phyloP scores from a whole-genome alignment of 2,113 vertebrate species.

The Dicerorhinus sumatrensis region DNA sequence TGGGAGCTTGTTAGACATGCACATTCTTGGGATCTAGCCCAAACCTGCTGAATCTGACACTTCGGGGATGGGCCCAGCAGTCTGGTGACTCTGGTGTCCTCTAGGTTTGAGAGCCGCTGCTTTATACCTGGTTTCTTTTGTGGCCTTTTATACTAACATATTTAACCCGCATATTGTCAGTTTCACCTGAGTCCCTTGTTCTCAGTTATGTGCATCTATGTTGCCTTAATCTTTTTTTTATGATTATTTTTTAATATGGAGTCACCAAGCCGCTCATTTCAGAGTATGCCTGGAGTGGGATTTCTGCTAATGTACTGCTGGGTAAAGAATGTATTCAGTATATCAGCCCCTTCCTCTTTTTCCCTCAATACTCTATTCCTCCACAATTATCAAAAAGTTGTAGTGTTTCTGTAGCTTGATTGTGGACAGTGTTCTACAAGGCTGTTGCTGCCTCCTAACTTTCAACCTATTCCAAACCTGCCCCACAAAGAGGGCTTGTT shows the following conservation, averaged over 20 bases:
- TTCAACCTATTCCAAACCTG: neutral
- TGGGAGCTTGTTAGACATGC: neutral
- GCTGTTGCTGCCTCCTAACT: neutral
- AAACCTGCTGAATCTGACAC: neutral
- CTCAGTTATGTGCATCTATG: neutral
- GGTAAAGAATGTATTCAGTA: neutral
- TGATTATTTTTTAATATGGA: neutral
- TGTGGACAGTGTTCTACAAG: neutral
- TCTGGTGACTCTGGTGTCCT: neutral
- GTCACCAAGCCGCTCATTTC: neutral
- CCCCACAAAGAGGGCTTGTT: neutral
- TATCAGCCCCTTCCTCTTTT: neutral
- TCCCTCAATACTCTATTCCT: neutral
- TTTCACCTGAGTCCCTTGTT: neutral
- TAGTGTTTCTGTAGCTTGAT: neutral
- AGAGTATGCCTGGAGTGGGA: neutral
- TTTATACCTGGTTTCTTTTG: neutral
- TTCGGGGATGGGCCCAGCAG: neutral
- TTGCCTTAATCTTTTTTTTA: neutral
- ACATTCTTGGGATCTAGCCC: neutral
- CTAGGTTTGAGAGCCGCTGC: neutral
- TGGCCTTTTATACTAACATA: neutral
- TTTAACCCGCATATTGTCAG: neutral
- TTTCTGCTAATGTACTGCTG: neutral
- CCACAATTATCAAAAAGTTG: neutral